phyloP scores from a whole-genome alignment of 2,888 invertebrate genomes.

The Dichetophora obliterata region DNA sequence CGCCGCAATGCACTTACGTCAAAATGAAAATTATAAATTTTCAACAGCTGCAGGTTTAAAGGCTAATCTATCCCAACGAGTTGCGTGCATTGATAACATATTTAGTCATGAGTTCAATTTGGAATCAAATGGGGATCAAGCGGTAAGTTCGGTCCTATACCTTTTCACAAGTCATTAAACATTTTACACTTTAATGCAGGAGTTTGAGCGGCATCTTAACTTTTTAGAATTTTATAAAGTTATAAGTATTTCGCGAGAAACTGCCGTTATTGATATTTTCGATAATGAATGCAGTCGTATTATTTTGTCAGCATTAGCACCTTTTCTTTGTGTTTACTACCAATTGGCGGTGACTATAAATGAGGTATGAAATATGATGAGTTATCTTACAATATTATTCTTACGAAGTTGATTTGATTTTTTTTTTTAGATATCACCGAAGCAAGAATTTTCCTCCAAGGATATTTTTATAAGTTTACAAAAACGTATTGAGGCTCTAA shows the following conservation, averaged over 20 bases:
- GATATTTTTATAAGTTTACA: constrained; percentile 74
- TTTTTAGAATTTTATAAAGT: constrained; percentile 53
- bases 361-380: constrained; percentile 69
- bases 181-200: constrained; percentile 62
- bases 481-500: constrained; percentile 72
- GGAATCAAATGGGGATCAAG: constrained; percentile 71
- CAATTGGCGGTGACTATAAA: constrained; percentile 71
- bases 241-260: constrained; percentile 62
- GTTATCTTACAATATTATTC: not conserved
- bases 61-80: constrained; percentile 51
- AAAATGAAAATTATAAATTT: constrained; percentile 30
- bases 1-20: constrained; percentile 62
- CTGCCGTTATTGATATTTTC: constrained; percentile 58
- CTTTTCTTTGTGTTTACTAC: constrained; percentile 77
- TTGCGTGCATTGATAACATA: constrained; percentile 69
- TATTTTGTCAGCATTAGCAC: constrained; percentile 75
- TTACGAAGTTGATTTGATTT: constrained; percentile 6
- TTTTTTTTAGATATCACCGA: constrained; percentile 28
- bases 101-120: constrained; percentile 78
- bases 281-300: constrained; percentile 66
- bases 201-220: constrained; percentile 69
- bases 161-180: not conserved
- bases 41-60: constrained; percentile 40
- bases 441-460: constrained; percentile 70
- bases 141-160: constrained; percentile 62